These are phyloP conservation scores for Sigmodon hispidus DNA, from an alignment of 2,113 vertebrate genomes.

Conservation along the genomic window DNA sequence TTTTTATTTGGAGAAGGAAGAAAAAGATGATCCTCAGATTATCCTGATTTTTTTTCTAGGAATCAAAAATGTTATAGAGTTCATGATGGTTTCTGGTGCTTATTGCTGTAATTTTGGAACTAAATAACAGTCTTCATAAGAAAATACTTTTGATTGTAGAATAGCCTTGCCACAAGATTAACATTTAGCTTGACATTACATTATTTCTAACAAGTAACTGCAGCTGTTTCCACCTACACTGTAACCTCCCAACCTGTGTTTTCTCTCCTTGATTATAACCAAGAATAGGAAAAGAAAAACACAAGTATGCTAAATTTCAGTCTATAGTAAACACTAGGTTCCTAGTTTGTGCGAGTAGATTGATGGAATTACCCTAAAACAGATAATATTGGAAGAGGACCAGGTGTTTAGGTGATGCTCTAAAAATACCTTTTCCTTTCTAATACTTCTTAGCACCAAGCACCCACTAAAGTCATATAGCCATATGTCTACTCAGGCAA, in stretches of 20 bases:
- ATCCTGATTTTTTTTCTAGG: background rate
- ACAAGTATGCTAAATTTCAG: background rate
- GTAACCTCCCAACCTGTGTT: background rate
- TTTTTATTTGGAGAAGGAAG: background rate
- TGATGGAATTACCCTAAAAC: background rate
- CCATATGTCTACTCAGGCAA: background rate
- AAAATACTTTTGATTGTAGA: background rate
- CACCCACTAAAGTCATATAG: background rate
- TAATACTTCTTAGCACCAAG: background rate
- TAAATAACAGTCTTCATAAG: background rate
- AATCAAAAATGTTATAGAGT: background rate
- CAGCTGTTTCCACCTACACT: background rate
- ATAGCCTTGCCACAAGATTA: conserved; percentile 14
- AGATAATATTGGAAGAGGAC: background rate
- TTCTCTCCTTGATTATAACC: background rate
- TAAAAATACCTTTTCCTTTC: background rate
- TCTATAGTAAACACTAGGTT: background rate
- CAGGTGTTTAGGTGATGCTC: background rate
- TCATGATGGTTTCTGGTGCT: background rate
- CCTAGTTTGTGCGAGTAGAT: background rate
- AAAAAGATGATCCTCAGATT: background rate
- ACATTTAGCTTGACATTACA: background rate
- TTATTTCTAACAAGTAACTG: background rate
- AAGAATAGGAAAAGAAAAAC: background rate
- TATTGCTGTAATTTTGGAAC: conserved; percentile 8